These are phyloP conservation scores for Camponotus vicinus DNA, from an alignment of 1,140 invertebrate species.

Conservation along the genomic window DNA sequence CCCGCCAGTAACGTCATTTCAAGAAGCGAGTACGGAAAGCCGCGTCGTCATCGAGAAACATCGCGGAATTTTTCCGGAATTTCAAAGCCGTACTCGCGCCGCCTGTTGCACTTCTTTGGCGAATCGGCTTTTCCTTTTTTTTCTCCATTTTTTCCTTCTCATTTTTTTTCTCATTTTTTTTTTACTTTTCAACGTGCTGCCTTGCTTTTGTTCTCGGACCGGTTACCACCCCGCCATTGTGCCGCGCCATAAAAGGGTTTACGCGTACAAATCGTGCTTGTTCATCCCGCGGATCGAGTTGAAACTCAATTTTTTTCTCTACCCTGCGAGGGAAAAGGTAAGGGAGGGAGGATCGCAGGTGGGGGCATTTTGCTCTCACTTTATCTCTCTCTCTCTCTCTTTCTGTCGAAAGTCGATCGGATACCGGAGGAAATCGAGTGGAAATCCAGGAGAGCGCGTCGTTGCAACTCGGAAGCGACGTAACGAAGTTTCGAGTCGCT, in stretches of 20 bases:
- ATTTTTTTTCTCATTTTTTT: not conserved
- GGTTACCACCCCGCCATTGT: conserved; percentile 66
- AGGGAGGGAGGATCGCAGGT: conserved; percentile 9
- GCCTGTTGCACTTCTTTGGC: conserved; percentile 58
- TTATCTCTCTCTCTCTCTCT: not conserved
- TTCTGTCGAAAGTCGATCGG: conserved; percentile 53
- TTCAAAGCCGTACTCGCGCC: conserved; percentile 24
- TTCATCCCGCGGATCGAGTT: conserved; percentile 58
- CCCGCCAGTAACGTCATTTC: conserved; percentile 52
- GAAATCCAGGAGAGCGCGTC: conserved; percentile 69
- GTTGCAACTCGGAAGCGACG: conserved; percentile 76
- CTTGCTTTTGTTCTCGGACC: conserved; percentile 64
- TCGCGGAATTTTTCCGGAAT: conserved; percentile 38
- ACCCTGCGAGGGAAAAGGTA: not conserved
- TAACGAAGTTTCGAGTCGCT: conserved; percentile 76
- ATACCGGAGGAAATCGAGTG: conserved; percentile 65
- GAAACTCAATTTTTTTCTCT: conserved; percentile 68
- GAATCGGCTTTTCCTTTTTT: conserved; percentile 39
- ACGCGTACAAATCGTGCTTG: conserved; percentile 71
- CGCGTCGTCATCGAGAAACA: conserved; percentile 56
- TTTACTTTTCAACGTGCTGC: conserved; percentile 23
- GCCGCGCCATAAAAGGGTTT: conserved; percentile 66
- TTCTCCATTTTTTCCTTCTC: not conserved
- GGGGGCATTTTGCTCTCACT: conserved; percentile 22
- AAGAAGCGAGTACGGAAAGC: conserved; percentile 52